Base-by-base conservation (phyloP, 2,888 invertebrate genomes). In the Fragum fragum region DNA sequence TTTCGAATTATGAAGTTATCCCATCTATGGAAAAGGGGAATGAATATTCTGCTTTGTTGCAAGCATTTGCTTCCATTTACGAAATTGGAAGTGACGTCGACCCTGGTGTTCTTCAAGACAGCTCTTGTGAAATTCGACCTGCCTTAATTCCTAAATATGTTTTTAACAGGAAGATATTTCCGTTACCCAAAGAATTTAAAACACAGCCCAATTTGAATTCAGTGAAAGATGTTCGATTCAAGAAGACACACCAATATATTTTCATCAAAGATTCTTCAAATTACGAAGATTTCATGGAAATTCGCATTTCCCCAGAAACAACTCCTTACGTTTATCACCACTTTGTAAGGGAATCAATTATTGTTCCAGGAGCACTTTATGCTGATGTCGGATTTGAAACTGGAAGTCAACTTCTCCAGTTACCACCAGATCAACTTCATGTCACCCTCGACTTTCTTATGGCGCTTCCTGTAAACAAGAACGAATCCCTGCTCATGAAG, bases 291-390 rank as follows among this genome's bases (percentile, higher is more conserved):
- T 28, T 28, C n/a, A 83, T 79, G 47, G 75, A 68, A 21, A 32
- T 87, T 0, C 28, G 59, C 0, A 69, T 89, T 11, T 71, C 79
- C 23, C 63, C 71, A n/a, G 26, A 26, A 28, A 29, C 78, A 6
- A 84, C 85, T 55, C 83, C 88, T 1, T 87, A 83, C 73, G 82
- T 88, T 18, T 89, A 79, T 73, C 83, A 87, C 18, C 90, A 90
- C 68, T 57, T 75, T 11, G 68, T 90, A 0, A 53, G 26, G 3
- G 83, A 79, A 0, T 53, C 55, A 5, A 57, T 83, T 26, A 55
- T 89, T 9, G 79, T 89, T 11, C 90, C 87, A 2, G 90, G 90
- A 7, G 85, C 89, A 7, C 66, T 74, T 0, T 87, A 86, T 74
- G 86, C 77, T 1, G 90, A 90, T 55, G 76, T 83, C 11, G 85